Conservation (phyloP, 2,888 invertebrate species). For the Gymnoscelis rufifasciata region DNA sequence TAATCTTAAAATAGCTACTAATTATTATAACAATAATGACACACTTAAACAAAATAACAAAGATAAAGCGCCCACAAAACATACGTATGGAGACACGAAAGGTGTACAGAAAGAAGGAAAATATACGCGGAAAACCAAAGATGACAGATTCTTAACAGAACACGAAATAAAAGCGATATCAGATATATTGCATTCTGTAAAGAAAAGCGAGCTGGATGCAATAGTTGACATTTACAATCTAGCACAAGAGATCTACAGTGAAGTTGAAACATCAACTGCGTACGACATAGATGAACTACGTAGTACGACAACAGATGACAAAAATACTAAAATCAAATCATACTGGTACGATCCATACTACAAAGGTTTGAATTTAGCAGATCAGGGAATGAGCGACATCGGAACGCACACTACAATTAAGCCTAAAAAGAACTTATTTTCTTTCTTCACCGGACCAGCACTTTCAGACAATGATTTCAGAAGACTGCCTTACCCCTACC, state of each 20-base stretch:
- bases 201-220: constrained; percentile 66
- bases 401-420: constrained; percentile 18
- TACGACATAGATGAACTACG: constrained; percentile 30
- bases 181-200: constrained; percentile 54
- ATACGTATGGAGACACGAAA: neutral
- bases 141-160: constrained; percentile 52
- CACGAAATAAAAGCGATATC: constrained; percentile 57
- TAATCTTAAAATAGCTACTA: neutral
- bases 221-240: constrained; percentile 65
- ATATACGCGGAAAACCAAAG: constrained; percentile 2
- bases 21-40: constrained; percentile 1
- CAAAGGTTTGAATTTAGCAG: constrained; percentile 34
- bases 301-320: constrained; percentile 18
- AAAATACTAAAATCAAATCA: constrained; percentile 23
- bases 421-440: constrained; percentile 17
- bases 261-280: constrained; percentile 42
- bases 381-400: constrained; percentile 16
- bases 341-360: constrained; percentile 52
- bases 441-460: constrained; percentile 36
- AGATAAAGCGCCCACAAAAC: too few species aligned
- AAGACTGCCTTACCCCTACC: constrained; percentile 53
- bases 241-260: constrained; percentile 66
- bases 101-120: neutral
- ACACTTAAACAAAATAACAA: too few species aligned
- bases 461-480: constrained; percentile 38